Percentiles rank a stretch among this genome's conserved stretches.
These are phyloP conservation scores for Acrobasis consociella DNA, from an alignment of 2,888 invertebrate species.

Conservation along the genomic window DNA sequence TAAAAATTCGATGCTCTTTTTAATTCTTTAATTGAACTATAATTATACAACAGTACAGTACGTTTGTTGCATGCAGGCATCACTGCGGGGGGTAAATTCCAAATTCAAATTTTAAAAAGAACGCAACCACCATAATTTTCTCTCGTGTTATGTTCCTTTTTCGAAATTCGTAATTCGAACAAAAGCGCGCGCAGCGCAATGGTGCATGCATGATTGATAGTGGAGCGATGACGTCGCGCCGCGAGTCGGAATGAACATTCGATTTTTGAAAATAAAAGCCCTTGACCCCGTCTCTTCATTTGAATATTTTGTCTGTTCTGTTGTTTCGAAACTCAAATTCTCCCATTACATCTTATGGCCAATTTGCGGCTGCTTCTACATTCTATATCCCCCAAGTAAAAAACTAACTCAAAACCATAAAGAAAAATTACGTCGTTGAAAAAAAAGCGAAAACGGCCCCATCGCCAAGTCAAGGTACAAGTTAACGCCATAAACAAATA, in stretches of 20 bases:
- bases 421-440: constrained; percentile 64
- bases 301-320: constrained; percentile 29
- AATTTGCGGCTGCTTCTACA: constrained; percentile 51
- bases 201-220: constrained; percentile 82
- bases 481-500: constrained; percentile 78
- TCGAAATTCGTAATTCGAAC: constrained; percentile 78
- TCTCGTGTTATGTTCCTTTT: constrained; percentile 72
- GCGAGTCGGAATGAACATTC: constrained; percentile 57
- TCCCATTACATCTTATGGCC: constrained; percentile 44
- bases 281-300: constrained; percentile 64
- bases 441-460: constrained; percentile 71
- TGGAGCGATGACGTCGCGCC: constrained; percentile 68
- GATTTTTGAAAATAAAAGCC: constrained; percentile 65
- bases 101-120: constrained; percentile 67
- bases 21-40: constrained; percentile 69
- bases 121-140: constrained; percentile 72
- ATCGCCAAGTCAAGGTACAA: constrained; percentile 57
- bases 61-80: constrained; percentile 46
- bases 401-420: constrained; percentile 51
- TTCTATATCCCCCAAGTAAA: constrained; percentile 47
- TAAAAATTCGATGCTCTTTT: constrained; percentile 55
- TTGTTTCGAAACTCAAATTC: constrained; percentile 13
- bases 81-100: constrained; percentile 59
- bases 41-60: constrained; percentile 53
- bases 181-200: constrained; percentile 77